Conservation (phyloP, 2,888 invertebrate species). For the Sylvicola cinctus region DNA sequence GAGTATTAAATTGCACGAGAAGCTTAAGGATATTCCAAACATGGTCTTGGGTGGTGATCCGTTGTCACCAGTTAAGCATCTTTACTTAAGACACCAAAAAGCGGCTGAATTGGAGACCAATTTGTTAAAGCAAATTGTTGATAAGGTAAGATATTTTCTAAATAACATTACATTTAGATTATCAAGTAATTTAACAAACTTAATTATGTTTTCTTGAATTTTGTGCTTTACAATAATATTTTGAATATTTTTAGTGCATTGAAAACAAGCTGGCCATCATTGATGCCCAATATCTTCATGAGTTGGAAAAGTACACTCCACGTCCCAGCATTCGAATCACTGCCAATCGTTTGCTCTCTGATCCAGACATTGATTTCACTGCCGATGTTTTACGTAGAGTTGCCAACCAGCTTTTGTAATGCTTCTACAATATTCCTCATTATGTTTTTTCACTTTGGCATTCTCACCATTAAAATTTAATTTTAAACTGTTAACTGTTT, state of each 20-base stretch:
- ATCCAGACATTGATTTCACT: slow-evolving; percentile 35
- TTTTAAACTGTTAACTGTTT: too few species aligned
- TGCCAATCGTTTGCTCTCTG: slow-evolving; percentile 39
- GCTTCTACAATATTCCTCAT: too few species aligned
- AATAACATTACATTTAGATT: not conserved
- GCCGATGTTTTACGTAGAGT: too few species aligned
- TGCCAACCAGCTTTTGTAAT: too few species aligned
- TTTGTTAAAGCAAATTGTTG: slow-evolving; percentile 38
- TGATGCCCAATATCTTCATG: slow-evolving; percentile 44
- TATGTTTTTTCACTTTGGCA: too few species aligned
- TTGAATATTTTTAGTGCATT: slow-evolving; percentile 28
- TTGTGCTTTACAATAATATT: slow-evolving; percentile 3
- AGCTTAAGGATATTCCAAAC: slow-evolving; percentile 26
- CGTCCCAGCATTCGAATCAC: slow-evolving; percentile 54
- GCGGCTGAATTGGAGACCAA: slow-evolving; percentile 27
- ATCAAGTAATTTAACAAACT: too few species aligned
- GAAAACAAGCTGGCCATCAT: slow-evolving; percentile 46
- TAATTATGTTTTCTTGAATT: slow-evolving; percentile 4
- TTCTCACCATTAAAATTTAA: too few species aligned
- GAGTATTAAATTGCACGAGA: slow-evolving; percentile 35
- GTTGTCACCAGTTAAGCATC: slow-evolving; percentile 53
- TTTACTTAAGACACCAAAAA: slow-evolving; percentile 35
- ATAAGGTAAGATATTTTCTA: slow-evolving; percentile 20
- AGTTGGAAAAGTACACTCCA: slow-evolving; percentile 39
- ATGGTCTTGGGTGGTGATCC: slow-evolving; percentile 34